Evolutionary conservation across 2,888 invertebrate species (phyloP).

Genomic region (Zeuzera pyrina): DNA sequence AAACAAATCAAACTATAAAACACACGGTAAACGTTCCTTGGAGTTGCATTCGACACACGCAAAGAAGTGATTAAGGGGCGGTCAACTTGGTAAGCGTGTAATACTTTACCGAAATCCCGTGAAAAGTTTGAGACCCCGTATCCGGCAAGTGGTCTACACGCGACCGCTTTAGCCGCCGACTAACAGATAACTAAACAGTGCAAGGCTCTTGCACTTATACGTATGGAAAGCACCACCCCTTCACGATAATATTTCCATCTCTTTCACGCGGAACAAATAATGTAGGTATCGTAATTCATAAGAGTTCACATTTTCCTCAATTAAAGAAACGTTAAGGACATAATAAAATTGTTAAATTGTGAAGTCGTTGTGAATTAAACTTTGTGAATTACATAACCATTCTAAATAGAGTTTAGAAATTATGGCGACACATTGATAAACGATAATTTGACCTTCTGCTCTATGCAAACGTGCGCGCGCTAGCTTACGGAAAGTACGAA

Average conservation of each 20-base stretch:
- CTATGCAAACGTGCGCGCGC: no score
- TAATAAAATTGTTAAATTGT: no score
- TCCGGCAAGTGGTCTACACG: constrained; percentile 19
- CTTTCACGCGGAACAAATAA: constrained; percentile 39
- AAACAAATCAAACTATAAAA: constrained; percentile 33
- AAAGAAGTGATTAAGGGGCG: constrained; percentile 55
- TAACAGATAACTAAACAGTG: constrained; percentile 48
- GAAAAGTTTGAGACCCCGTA: constrained; percentile 55
- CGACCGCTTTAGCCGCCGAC: constrained; percentile 33
- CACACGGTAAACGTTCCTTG: constrained; percentile 35
- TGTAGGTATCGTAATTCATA: no score
- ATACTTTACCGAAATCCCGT: constrained; percentile 53
- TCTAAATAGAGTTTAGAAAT: no score
- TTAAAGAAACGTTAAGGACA: no score
- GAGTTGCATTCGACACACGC: constrained; percentile 57
- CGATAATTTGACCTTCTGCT: no score
- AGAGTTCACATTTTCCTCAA: no score
- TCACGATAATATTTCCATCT: constrained; percentile 38
- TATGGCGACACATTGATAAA: no score
- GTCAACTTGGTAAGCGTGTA: constrained; percentile 35
- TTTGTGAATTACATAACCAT: no score
- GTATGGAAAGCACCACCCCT: constrained; percentile 46
- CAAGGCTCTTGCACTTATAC: constrained; percentile 36
- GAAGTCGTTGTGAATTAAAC: no score
- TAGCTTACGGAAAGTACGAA: no score